Conservation (phyloP, 2,888 invertebrate species). For the Rhorus exstirpatorius region DNA sequence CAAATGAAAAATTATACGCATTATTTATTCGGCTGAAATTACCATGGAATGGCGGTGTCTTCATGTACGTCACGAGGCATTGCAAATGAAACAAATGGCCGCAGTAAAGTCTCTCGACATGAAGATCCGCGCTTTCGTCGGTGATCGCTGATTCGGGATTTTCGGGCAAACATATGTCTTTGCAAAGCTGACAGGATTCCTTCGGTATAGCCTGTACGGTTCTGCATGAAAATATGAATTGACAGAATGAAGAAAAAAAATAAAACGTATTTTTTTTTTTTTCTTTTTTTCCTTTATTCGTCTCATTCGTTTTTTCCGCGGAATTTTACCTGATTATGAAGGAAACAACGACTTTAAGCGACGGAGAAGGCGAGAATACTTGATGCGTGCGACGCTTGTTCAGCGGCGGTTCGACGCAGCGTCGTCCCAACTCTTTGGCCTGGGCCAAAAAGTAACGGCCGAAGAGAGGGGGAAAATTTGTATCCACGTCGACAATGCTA, state of each 20-base stretch:
- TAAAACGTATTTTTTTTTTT: not conserved
- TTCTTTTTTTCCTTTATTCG: slow-evolving; percentile 1
- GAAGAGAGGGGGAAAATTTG: slow-evolving; percentile 90
- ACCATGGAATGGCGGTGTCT: slow-evolving; percentile 91
- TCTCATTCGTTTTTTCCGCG: slow-evolving; percentile 8
- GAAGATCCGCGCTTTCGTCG: slow-evolving; percentile 88
- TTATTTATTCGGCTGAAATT: slow-evolving; percentile 47
- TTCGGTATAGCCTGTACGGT: slow-evolving; percentile 88
- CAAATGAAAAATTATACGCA: too few relatives aligned
- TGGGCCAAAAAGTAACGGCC: slow-evolving; percentile 89
- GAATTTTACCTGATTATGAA: slow-evolving; percentile 87
- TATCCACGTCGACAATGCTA: slow-evolving; percentile 88
- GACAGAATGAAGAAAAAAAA: too few relatives aligned
- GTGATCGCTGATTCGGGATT: slow-evolving; percentile 87
- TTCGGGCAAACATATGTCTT: slow-evolving; percentile 88
- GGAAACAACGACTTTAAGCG: slow-evolving; percentile 88
- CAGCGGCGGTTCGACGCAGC: slow-evolving; percentile 90
- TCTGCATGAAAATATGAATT: slow-evolving; percentile 82
- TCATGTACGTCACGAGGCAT: slow-evolving; percentile 90
- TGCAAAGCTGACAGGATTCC: slow-evolving; percentile 90
- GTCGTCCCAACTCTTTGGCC: slow-evolving; percentile 90
- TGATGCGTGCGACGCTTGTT: slow-evolving; percentile 87
- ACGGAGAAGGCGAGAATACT: slow-evolving; percentile 89
- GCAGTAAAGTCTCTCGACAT: slow-evolving; percentile 91
- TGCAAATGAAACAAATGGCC: slow-evolving; percentile 91